Conservation (phyloP, 2,797 vertebrate genomes). For the Knipowitschia caucasica region DNA sequence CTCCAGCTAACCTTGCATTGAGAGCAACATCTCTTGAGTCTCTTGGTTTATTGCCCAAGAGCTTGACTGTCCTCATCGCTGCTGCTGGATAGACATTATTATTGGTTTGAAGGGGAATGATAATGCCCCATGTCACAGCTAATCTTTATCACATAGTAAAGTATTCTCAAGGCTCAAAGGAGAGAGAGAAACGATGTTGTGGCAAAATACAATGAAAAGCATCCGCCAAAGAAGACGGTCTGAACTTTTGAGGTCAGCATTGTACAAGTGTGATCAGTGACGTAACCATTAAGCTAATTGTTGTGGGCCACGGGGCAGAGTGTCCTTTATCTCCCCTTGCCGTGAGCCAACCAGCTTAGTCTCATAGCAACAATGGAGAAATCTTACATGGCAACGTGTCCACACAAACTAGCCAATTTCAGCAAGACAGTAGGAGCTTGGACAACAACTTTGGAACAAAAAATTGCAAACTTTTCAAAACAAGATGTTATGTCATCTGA, state of each 20-base stretch:
- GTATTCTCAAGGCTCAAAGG: neutral
- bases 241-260: conserved; percentile 6
- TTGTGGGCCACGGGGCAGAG: too few relatives aligned
- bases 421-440: too few relatives aligned
- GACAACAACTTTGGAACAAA: too few relatives aligned
- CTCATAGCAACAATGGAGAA: too few relatives aligned
- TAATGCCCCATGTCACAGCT: conserved; percentile 7
- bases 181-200: conserved; percentile 4
- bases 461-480: too few relatives aligned
- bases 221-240: neutral
- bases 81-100: conserved; percentile 5
- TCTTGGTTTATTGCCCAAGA: conserved; percentile 5
- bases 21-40: conserved; percentile 8
- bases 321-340: too few relatives aligned
- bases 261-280: neutral
- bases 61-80: conserved; percentile 19
- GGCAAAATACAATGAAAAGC: conserved; percentile 11
- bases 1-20: neutral
- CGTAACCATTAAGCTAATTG: neutral
- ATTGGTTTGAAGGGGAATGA: conserved; percentile 10
- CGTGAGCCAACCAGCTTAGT: too few relatives aligned
- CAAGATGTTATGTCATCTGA: neutral
- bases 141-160: conserved; percentile 13
- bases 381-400: too few relatives aligned
- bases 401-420: too few relatives aligned